A percentile compares a stretch with the other conserved stretches of the same genome.
phyloP scores from a whole-genome alignment of 1,140 invertebrate genomes.

The Delia radicum region DNA sequence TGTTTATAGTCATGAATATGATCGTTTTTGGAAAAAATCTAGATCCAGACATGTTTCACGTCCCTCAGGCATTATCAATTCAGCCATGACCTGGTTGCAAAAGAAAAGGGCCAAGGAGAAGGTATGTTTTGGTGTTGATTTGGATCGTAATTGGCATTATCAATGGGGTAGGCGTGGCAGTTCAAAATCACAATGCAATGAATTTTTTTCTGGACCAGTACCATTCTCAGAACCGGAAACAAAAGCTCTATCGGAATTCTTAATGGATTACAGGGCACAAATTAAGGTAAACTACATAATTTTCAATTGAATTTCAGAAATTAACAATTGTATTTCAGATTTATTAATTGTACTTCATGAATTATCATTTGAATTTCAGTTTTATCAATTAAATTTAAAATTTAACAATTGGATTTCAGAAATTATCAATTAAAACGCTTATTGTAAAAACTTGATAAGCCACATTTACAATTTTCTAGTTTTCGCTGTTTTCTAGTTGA shows the following conservation, averaged over 20 bases:
- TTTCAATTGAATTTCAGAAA: not conserved
- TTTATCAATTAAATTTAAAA: no score
- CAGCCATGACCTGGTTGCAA: conserved; percentile 53
- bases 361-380: no score
- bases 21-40: conserved; percentile 80
- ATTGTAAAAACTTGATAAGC: no score
- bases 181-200: conserved; percentile 73
- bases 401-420: no score
- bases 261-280: conserved; percentile 60
- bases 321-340: not conserved
- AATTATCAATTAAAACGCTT: no score
- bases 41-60: conserved; percentile 59
- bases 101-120: conserved; percentile 38
- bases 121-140: conserved; percentile 62
- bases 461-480: no score
- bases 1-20: conserved; percentile 71
- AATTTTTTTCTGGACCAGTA: conserved; percentile 74
- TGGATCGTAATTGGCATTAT: conserved; percentile 72
- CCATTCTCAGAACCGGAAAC: conserved; percentile 88
- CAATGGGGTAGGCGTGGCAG: conserved; percentile 72
- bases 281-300: conserved; percentile 63
- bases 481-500: no score
- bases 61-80: conserved; percentile 40
- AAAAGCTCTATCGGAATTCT: conserved; percentile 65
- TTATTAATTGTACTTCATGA: no score